Base-by-base conservation (phyloP, 2,113 vertebrate species). In the Vicugna pacos region DNA sequence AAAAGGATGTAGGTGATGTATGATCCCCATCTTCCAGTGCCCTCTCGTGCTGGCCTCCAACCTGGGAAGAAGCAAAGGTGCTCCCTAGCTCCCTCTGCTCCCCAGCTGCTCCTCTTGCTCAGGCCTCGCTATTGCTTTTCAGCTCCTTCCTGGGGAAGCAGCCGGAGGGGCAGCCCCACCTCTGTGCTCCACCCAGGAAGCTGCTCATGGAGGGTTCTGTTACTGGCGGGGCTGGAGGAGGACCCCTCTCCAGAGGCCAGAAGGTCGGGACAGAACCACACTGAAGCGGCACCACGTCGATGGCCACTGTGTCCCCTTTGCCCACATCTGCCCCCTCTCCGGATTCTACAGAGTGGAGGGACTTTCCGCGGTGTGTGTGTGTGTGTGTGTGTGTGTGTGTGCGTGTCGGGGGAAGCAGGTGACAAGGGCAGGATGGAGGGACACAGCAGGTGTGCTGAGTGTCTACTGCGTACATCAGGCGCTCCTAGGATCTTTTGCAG, bases 41-140 rank as follows among this genome's bases (percentile, higher is more conserved):
- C n/a, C 46, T 70, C 56, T 22, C 5, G 2, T 6, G 1, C 62
- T 16, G 76, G 3, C 50, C 73, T 46, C 56, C 22, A 54, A 38
- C 16, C 60, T 6, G 38, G 46, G n/a, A 46, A 24, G 65, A 72
- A 73, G 1, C 0, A 1, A 2, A 35, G 22, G 56, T 60, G 60
- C 19, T 17, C 46, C 20, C 0, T 0, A 1, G 16, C 8, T 3
- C 72, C 30, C 35, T 75, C 0, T 3, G 54, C 42, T 83, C 17
- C 35, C 79, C 8, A n/a, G 35, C 28, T n/a, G 52, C 16, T 38
- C 30, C 19, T 83, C 16, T 19, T 67, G 20, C 13, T 28, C 54
- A 4, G 13, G 26, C 56, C 28, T 8, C 2, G 22, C 20, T 26
- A n/a, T n/a, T 46, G 17, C 76, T 77, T 26, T 48, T 65, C n/a